Evolutionary conservation across 2,888 invertebrate species (phyloP).

Genomic region (Ormia ochracea): DNA sequence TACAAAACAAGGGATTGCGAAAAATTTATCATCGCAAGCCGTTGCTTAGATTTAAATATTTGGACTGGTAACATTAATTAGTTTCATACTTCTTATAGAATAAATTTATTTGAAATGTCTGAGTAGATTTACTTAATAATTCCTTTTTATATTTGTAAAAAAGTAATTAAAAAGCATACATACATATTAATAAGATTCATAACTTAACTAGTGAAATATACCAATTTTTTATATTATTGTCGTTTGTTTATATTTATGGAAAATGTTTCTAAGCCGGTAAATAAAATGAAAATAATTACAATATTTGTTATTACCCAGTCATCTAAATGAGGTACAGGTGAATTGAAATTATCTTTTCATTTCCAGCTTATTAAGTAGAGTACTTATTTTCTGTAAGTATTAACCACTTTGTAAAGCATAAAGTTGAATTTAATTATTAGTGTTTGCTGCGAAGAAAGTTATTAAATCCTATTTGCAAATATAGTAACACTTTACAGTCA

Average conservation of each 20-base stretch:
- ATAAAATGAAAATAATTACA: background rate
- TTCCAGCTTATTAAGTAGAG: background rate
- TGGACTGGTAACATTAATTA: conserved; percentile 29
- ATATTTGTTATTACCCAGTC: background rate
- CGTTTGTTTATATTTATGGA: background rate
- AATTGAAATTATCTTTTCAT: background rate
- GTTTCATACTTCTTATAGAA: background rate
- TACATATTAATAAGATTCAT: too few species aligned
- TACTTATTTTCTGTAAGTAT: background rate
- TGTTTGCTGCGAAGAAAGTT: background rate
- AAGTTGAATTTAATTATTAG: too few species aligned
- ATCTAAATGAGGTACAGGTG: background rate
- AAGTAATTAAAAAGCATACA: too few species aligned
- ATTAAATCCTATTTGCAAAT: background rate
- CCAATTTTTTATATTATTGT: background rate
- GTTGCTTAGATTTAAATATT: conserved; percentile 42
- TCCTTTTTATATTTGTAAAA: background rate
- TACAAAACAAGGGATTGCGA: conserved; percentile 67
- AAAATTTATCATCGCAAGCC: conserved; percentile 67
- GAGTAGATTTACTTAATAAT: background rate
- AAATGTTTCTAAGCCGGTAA: too few species aligned
- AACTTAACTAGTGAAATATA: too few species aligned
- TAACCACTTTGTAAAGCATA: too few species aligned
- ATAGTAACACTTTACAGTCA: background rate
- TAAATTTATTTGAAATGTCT: background rate